Percentiles rank a stretch among this genome's conserved stretches.
These are phyloP conservation scores for Dasypogon diadema DNA, from an alignment of 2,888 invertebrate species.

Conservation along the genomic window DNA sequence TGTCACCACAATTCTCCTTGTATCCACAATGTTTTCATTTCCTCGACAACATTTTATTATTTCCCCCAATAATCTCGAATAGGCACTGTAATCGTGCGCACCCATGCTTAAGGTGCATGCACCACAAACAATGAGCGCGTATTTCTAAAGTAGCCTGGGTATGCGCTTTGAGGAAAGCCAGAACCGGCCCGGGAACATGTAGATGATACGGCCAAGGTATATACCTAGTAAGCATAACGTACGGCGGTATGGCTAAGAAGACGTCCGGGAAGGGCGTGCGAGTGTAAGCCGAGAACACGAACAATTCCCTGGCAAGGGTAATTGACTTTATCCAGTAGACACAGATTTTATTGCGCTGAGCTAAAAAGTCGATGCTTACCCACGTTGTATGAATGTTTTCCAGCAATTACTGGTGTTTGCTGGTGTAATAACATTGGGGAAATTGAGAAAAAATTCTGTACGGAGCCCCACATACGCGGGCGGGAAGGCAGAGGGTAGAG, in stretches of 20 bases:
- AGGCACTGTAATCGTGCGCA: conserved; percentile 36
- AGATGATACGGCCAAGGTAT: conserved; percentile 15
- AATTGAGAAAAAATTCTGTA: conserved; percentile 9
- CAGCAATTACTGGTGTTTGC: conserved; percentile 47
- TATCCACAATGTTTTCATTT: background rate
- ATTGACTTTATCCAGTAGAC: conserved; percentile 46
- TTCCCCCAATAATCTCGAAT: conserved; percentile 28
- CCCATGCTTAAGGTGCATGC: conserved; percentile 32
- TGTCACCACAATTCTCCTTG: conserved; percentile 16
- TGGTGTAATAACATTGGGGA: conserved; percentile 38
- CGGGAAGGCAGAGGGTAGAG: background rate
- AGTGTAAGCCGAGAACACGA: conserved; percentile 8
- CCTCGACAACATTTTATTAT: background rate
- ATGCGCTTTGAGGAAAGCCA: conserved; percentile 25
- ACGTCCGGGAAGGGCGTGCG: background rate
- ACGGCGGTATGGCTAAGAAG: background rate
- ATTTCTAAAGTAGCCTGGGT: conserved; percentile 39
- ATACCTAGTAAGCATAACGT: background rate
- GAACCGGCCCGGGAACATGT: conserved; percentile 7
- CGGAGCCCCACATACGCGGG: background rate
- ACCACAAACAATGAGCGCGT: conserved; percentile 44
- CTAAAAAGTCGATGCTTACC: conserved; percentile 39
- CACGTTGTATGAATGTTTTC: conserved; percentile 27
- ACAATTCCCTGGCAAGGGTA: conserved; percentile 35
- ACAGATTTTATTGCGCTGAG: conserved; percentile 44